phyloP scores from a whole-genome alignment of 2,888 invertebrate species.

The Pseudococcus viburni region DNA sequence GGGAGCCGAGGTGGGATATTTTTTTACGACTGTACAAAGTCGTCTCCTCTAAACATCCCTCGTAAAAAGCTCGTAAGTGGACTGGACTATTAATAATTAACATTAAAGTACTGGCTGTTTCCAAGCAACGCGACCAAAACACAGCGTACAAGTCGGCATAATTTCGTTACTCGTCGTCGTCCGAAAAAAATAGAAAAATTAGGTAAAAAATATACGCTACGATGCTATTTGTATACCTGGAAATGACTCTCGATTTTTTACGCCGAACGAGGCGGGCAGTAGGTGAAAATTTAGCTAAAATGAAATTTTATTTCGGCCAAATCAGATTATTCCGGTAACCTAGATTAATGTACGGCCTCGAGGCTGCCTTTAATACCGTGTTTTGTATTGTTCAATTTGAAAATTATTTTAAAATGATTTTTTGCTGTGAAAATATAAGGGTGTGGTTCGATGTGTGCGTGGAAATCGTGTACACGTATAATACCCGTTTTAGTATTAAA shows the following conservation, averaged over 20 bases:
- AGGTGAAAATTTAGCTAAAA: not conserved
- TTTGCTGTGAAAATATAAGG: not conserved
- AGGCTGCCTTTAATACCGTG: not conserved
- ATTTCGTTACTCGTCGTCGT: not conserved
- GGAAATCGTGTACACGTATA: not conserved
- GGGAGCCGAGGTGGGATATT: not conserved
- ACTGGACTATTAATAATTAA: slow-evolving; percentile 50
- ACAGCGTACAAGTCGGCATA: slow-evolving; percentile 20
- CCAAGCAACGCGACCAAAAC: slow-evolving; percentile 59
- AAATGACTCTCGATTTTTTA: not conserved
- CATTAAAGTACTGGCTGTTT: slow-evolving; percentile 49
- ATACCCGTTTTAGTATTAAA: not conserved
- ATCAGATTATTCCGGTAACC: slow-evolving; percentile 5
- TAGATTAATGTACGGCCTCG: not conserved
- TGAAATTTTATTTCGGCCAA: not conserved
- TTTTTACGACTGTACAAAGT: slow-evolving; percentile 6
- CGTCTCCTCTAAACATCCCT: slow-evolving; percentile 20
- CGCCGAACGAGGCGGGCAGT: not conserved
- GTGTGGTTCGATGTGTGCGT: slow-evolving; percentile 16
- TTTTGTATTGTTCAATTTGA: not conserved
- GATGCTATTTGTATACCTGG: not conserved
- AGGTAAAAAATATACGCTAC: not conserved
- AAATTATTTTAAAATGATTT: slow-evolving; percentile 18
- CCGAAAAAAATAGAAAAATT: not conserved
- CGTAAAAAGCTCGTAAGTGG: slow-evolving; percentile 49